These are phyloP conservation scores for Muraenolepis orangiensis DNA, from an alignment of 2,797 vertebrate species.

Conservation along the genomic window DNA sequence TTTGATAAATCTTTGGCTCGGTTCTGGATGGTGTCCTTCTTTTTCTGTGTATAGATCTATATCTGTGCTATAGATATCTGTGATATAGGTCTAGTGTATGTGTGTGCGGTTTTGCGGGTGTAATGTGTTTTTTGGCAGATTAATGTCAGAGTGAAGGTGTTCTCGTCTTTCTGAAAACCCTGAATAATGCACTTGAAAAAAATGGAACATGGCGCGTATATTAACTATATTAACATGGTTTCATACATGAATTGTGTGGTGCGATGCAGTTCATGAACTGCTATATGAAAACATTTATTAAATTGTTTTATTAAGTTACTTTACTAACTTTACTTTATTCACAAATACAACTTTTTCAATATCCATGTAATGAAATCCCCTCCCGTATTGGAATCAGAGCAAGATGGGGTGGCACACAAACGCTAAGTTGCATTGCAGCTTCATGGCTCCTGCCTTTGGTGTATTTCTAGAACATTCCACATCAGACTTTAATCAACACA, in stretches of 20 bases:
- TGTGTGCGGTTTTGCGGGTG: too few relatives aligned
- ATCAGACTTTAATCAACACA: background rate
- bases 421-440: background rate
- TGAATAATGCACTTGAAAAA: background rate
- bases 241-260: background rate
- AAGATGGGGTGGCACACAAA: background rate
- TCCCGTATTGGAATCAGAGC: too few relatives aligned
- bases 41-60: background rate
- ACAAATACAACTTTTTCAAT: background rate
- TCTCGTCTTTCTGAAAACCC: background rate
- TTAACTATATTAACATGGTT: background rate
- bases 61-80: too few relatives aligned
- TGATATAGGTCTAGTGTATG: too few relatives aligned
- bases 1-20: background rate
- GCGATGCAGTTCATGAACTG: background rate
- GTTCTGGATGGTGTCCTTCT: background rate
- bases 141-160: background rate
- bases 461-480: background rate
- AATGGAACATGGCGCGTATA: background rate
- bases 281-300: background rate
- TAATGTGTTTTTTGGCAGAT: background rate
- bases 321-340: too few relatives aligned
- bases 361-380: background rate
- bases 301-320: too few relatives aligned
- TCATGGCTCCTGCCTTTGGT: background rate